Evolutionary conservation across 1,140 invertebrate species (phyloP).

Genomic region (Aplysia californica): DNA sequence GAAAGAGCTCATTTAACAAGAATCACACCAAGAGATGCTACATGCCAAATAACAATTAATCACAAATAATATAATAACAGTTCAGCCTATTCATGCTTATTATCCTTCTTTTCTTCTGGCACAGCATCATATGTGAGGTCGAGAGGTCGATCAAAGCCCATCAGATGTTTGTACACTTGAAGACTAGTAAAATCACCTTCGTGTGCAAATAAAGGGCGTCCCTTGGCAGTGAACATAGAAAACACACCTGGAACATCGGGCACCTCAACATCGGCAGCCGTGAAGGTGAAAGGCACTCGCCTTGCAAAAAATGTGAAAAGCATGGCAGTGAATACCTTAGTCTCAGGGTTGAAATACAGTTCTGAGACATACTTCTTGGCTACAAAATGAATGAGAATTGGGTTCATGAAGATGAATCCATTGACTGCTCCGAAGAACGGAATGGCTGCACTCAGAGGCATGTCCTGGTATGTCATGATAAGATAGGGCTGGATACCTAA

Average conservation of each 20-base stretch:
- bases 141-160: conserved; percentile 91
- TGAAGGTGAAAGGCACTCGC: conserved; percentile 41
- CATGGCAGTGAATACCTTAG: conserved; percentile 47
- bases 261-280: conserved; percentile 77
- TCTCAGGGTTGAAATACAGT: conserved; percentile 76
- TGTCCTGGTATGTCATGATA: conserved; percentile 65
- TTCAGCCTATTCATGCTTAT: neutral
- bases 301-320: conserved; percentile 48
- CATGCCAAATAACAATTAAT: too few relatives aligned
- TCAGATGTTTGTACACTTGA: conserved; percentile 82
- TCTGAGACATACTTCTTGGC: conserved; percentile 87
- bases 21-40: too few relatives aligned
- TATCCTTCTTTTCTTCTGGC: too few relatives aligned
- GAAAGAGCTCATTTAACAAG: too few relatives aligned
- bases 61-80: neutral
- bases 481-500: conserved; percentile 80
- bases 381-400: conserved; percentile 83
- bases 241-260: conserved; percentile 86
- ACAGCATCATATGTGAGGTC: conserved; percentile 67
- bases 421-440: conserved; percentile 76
- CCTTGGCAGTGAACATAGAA: conserved; percentile 79
- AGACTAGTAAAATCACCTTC: conserved; percentile 76
- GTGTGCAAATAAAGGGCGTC: conserved; percentile 80
- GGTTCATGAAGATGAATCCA: conserved; percentile 85
- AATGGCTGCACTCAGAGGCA: conserved; percentile 69